Base-by-base conservation (phyloP, 2,888 invertebrate genomes). In the Entomobrya proxima region DNA sequence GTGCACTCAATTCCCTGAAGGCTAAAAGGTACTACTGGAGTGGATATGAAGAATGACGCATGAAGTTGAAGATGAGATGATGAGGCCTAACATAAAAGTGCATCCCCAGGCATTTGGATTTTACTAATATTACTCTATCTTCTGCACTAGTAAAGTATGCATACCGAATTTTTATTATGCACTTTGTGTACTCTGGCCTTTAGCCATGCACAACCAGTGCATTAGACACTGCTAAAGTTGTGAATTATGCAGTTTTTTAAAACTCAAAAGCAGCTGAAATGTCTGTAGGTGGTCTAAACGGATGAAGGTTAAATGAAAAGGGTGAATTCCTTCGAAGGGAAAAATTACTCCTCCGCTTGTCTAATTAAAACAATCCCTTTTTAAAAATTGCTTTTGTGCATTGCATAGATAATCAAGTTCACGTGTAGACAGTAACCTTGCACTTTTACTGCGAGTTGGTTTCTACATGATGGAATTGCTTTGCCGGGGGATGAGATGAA, bases 341-440 rank as follows among this genome's bases (percentile, higher is more conserved):
- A 64, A 64, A 64, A 64, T 64, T 64, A 35, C 64, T 64, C n/a
- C 35, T n/a, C 35, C n/a, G 32, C 37, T 32, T 55, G 6, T 75
- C 50, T 79, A 79, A 79, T 79, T 79, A 67, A 64, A 67, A 79
- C 79, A 79, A 79, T 67, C 44, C 64, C 44, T 32, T 47, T 21
- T 61, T 11, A 64, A 79, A 76, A 78, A 64, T 50, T 64, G 40
- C 18, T 61, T 77, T 52, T 77, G 77, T 40, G 61, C 77, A 77
- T 58, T 35, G 55, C 55, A 55, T 55, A 55, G 55, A 55, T 55
- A 55, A 55, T 55, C 55, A 55, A 55, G 24, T 55, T 55, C 27
- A 27, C 7, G n/a, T n/a, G n/a, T n/a, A 24, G 27, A 18, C 55
- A 27, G 27, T 27, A 55, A 55, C 50, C 50, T 50, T 55, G 55